A percentile compares a stretch with the other conserved stretches of the same genome.
Conservation (phyloP, 2,797 vertebrate genomes). For the Alca torda region DNA sequence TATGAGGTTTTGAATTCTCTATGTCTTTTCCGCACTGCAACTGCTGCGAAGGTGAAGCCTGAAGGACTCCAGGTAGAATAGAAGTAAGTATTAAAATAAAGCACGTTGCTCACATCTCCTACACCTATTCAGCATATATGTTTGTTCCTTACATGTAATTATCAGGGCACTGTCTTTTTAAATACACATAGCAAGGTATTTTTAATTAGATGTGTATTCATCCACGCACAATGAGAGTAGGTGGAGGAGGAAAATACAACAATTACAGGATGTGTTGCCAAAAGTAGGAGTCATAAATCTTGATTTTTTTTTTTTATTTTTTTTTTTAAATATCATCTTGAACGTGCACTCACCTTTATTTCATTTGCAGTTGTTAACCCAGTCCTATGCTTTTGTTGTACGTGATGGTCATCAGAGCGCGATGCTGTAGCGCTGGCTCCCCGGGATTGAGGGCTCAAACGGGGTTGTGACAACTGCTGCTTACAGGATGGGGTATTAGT, state of each 20-base stretch:
- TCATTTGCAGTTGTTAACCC: not conserved
- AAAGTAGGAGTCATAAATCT: slow-evolving; percentile 44
- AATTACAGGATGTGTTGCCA: slow-evolving; percentile 67
- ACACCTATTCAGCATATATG: not conserved
- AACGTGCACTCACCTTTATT: slow-evolving; percentile 31
- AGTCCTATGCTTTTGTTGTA: not conserved
- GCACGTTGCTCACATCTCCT: not conserved
- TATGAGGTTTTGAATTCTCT: not conserved
- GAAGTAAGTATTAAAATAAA: not conserved
- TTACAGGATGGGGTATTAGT: not conserved
- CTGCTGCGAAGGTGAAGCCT: not conserved
- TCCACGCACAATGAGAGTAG: slow-evolving; percentile 51
- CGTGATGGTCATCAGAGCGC: fast-evolving
- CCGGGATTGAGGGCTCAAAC: not conserved
- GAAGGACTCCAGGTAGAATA: not conserved
- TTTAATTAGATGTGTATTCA: slow-evolving; percentile 54
- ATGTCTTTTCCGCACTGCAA: not conserved
- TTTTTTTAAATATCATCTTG: not conserved
- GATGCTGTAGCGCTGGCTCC: fast-evolving
- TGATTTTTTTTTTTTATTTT: not conserved
- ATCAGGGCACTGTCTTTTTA: slow-evolving; percentile 31
- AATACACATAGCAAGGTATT: slow-evolving; percentile 4
- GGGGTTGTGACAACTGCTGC: not conserved
- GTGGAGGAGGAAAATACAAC: slow-evolving; percentile 62
- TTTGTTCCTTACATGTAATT: not conserved